Evolutionary conservation across 2,797 vertebrate species (phyloP).

Genomic region (Manis crassicaudata): DNA sequence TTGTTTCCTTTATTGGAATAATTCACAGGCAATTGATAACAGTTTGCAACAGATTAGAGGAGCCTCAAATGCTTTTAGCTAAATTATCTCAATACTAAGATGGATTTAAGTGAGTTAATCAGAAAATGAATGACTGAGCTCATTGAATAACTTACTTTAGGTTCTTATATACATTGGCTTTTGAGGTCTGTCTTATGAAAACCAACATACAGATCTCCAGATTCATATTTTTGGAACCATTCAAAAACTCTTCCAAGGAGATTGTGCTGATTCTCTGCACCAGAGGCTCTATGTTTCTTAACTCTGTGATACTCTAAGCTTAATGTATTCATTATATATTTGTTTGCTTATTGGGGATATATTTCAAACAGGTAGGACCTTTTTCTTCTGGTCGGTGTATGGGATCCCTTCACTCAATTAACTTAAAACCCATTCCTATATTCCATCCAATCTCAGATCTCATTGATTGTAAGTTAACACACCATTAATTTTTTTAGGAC

Average conservation of each 20-base stretch:
- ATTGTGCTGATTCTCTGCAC: background rate
- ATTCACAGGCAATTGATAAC: background rate
- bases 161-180: background rate
- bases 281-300: background rate
- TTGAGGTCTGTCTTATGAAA: background rate
- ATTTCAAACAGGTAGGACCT: background rate
- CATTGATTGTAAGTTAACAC: background rate
- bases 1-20: slow-evolving; percentile 13
- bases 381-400: background rate
- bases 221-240: background rate
- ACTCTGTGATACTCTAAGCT: background rate
- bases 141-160: background rate
- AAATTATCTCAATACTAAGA: background rate
- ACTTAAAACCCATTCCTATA: background rate
- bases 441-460: background rate
- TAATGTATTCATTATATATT: background rate
- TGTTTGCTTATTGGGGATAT: background rate
- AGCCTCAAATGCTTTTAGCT: background rate
- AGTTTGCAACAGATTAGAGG: background rate
- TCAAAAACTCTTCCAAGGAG: background rate
- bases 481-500: background rate
- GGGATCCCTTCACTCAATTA: background rate
- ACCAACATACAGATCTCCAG: background rate
- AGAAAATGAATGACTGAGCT: background rate
- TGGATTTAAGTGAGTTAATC: background rate